Percentiles rank a stretch among this genome's conserved stretches.
These are phyloP conservation scores for Strigamia transsilvanica DNA, from an alignment of 2,888 invertebrate species.

Conservation along the genomic window DNA sequence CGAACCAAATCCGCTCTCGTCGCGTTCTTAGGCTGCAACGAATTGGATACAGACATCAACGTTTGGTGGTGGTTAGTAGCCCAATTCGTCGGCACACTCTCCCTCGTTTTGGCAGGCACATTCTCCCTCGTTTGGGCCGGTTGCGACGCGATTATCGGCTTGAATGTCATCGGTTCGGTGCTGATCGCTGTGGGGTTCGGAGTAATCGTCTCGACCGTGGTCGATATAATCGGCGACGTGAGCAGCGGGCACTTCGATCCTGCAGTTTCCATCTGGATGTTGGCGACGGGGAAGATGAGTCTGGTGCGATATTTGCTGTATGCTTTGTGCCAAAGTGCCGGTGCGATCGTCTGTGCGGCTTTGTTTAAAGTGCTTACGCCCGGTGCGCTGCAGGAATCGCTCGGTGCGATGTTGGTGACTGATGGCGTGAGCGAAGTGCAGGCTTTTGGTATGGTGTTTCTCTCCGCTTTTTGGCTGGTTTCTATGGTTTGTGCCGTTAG, in stretches of 20 bases:
- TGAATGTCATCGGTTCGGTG: constrained; percentile 69
- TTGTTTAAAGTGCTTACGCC: constrained; percentile 59
- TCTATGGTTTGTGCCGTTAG: constrained; percentile 85
- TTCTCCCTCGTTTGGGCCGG: too few relatives aligned
- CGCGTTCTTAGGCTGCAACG: neutral
- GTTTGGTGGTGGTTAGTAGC: constrained; percentile 85
- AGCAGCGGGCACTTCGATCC: constrained; percentile 65
- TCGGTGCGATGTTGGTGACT: too few relatives aligned
- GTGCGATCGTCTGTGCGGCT: constrained; percentile 71
- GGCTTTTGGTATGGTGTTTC: too few relatives aligned
- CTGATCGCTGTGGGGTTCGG: constrained; percentile 76
- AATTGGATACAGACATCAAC: constrained; percentile 60
- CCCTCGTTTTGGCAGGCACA: constrained; percentile 83
- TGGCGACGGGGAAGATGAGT: constrained; percentile 74
- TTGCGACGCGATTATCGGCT: constrained; percentile 77
- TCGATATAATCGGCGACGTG: constrained; percentile 63
- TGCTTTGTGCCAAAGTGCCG: constrained; percentile 81
- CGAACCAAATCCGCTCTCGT: neutral
- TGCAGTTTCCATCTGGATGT: constrained; percentile 62
- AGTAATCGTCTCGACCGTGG: constrained; percentile 62
- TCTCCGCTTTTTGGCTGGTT: constrained; percentile 79
- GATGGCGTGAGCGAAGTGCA: too few relatives aligned
- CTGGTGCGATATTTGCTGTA: constrained; percentile 79
- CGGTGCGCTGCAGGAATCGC: constrained; percentile 65
- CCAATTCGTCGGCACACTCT: constrained; percentile 86